Evolutionary conservation across 2,888 invertebrate genomes (phyloP).

Genomic region (Drosophila nr. medialis): DNA sequence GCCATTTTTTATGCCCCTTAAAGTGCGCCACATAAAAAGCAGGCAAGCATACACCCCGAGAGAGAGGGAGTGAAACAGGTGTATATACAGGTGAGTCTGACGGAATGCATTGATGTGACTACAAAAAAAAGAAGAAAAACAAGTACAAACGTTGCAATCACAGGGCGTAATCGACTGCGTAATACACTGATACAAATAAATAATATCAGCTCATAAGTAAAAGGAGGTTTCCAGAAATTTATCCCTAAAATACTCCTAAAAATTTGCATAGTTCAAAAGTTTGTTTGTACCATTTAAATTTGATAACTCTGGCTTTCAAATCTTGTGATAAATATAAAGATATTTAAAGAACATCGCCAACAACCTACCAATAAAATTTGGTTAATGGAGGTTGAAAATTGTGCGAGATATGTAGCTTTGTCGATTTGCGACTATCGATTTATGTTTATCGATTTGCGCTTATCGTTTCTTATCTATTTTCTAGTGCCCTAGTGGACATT

Average conservation of each 20-base stretch:
- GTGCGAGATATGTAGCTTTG: not conserved
- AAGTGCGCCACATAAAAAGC: conserved; percentile 72
- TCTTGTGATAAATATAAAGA: no score
- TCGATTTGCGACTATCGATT: not conserved
- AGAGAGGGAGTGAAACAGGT: not conserved
- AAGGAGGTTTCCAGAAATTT: not conserved
- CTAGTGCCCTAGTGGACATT: not conserved
- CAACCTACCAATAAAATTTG: not conserved
- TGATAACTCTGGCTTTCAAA: no score
- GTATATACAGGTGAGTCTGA: conserved; percentile 44
- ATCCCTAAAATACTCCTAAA: not conserved
- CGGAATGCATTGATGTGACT: conserved; percentile 60
- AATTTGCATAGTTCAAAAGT: no score
- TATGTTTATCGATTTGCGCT: not conserved
- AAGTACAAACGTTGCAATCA: not conserved
- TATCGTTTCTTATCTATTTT: not conserved
- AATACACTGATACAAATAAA: not conserved
- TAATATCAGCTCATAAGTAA: not conserved
- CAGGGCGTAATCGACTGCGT: not conserved
- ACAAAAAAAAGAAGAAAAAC: conserved; percentile 9
- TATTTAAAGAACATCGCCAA: no score
- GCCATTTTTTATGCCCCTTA: conserved; percentile 75
- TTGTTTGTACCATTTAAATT: no score
- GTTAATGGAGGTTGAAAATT: not conserved
- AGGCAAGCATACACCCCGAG: conserved; percentile 9